These are phyloP conservation scores for Danio kyathit DNA, from an alignment of 2,797 vertebrate genomes.

Conservation along the genomic window DNA sequence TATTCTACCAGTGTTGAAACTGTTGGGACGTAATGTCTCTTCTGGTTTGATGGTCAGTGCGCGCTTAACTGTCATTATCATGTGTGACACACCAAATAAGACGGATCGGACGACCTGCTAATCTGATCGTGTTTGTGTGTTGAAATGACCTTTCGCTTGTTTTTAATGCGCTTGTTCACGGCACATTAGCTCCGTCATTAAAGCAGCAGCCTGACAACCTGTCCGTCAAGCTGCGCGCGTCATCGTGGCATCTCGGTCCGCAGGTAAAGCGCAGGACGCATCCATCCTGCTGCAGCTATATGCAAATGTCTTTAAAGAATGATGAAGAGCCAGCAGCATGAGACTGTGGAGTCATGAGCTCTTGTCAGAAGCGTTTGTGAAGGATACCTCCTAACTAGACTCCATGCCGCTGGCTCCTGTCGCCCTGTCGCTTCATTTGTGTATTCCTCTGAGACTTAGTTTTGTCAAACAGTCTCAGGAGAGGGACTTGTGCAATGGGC, in stretches of 20 bases:
- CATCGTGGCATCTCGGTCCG: slow-evolving; percentile 30
- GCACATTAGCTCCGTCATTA: slow-evolving; percentile 50
- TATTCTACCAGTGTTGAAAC: neutral
- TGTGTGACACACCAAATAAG: slow-evolving; percentile 2
- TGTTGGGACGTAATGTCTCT: slow-evolving; percentile 25
- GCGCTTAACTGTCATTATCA: slow-evolving; percentile 30
- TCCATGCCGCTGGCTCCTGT: neutral
- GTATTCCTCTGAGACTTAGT: slow-evolving; percentile 28
- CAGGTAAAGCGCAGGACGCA: slow-evolving; percentile 44
- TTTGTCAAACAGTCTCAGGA: slow-evolving; percentile 23
- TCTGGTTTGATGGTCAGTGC: neutral
- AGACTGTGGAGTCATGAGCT: slow-evolving; percentile 24
- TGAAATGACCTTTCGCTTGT: slow-evolving; percentile 47
- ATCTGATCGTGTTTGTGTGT: slow-evolving; percentile 49
- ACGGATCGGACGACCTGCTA: slow-evolving; percentile 30
- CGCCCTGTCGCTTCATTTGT: slow-evolving; percentile 11
- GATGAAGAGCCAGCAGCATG: slow-evolving; percentile 12
- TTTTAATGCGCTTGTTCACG: slow-evolving; percentile 53
- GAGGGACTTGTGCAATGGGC: neutral
- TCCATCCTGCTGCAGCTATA: slow-evolving; percentile 31
- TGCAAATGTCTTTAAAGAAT: slow-evolving; percentile 38
- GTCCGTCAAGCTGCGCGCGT: slow-evolving; percentile 42
- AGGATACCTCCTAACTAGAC: slow-evolving; percentile 19
- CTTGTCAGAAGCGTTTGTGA: slow-evolving; percentile 28
- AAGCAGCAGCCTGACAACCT: slow-evolving; percentile 24